Base-by-base conservation (phyloP, 1,140 invertebrate species). In the Polyergus mexicanus region DNA sequence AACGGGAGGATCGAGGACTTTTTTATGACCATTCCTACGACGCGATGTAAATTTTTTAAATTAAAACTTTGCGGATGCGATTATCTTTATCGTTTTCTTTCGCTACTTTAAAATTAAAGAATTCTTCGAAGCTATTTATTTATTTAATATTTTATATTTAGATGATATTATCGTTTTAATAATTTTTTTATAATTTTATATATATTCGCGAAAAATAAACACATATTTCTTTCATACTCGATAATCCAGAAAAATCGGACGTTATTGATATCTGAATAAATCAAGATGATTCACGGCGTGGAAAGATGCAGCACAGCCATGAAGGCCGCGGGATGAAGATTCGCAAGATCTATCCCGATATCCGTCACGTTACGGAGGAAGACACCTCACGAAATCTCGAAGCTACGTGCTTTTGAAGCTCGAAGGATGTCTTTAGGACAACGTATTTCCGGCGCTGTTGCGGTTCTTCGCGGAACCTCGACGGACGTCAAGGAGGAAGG, bases 391-490 rank as follows among this genome's bases (percentile, higher is more conserved):
- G 56, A 81, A 71, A 16, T 87, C 65, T 51, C 88, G 65, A 88
- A 88, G 76, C 38, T 69, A 41, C 60, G 44, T 71, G 58, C 51
- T 19, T 65, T 10, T 35, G 22, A 38, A 88, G 41, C 25, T 32
- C 56, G 1, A 54, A 85, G 10, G n/a, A 92, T 92, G 92, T 91
- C 91, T 88, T 74, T 93, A 54, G 71, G 86, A 38, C 84, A 91
- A 87, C 86, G 89, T 77, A 84, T 93, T 85, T 90, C 88, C 51
- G 90, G 89, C 65, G 89, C 88, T 38, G 86, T 88, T 78, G 87
- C 88, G 54, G 88, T 91, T 76, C 89, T 93, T 51, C 80, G 88
- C n/a, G 90, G 87, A 35, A 72, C 86, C 47, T 32, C 86, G 35
- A 60, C 69, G 44, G 83, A 91, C 32, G 35, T 65, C 0, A 92